A percentile compares a stretch with the other conserved stretches of the same genome.
Conservation (phyloP, 30 jellyfish, hydroid and myxozoan genomes). For the Aurelia coerulea region DNA sequence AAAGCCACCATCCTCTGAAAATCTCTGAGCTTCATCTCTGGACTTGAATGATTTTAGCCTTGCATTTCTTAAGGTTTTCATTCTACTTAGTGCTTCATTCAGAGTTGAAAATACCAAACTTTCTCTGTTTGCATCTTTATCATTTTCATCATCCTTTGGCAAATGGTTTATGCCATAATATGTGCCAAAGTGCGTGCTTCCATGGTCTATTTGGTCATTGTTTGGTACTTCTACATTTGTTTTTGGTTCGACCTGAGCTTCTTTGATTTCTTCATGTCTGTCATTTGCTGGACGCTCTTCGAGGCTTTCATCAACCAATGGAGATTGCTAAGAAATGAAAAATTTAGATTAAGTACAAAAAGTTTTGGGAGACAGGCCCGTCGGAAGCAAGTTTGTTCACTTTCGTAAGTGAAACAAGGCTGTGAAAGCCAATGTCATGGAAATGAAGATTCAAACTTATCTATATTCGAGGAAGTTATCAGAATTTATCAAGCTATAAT, state of each 20-base stretch:
- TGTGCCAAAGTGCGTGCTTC: not conserved
- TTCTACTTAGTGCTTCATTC: constrained; percentile 50
- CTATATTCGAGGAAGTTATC: no score
- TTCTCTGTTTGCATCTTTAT: not conserved
- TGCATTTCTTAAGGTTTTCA: constrained; percentile 70
- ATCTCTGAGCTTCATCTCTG: constrained; percentile 73
- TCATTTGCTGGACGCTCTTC: constrained; percentile 8
- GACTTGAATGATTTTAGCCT: constrained; percentile 68
- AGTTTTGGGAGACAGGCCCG: no score
- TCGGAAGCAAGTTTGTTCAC: not conserved
- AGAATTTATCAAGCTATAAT: no score
- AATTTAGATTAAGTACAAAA: no score
- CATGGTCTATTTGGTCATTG: not conserved
- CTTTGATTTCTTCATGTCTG: not conserved
- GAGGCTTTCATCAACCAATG: not conserved
- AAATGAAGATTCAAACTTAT: no score
- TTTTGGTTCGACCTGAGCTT: not conserved
- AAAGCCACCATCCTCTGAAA: constrained; percentile 21
- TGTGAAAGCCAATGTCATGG: no score
- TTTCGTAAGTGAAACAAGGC: no score
- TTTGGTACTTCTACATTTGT: not conserved
- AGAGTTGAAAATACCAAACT: constrained; percentile 67
- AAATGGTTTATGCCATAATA: constrained; percentile 36
- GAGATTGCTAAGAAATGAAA: no score
- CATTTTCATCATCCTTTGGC: not conserved